phyloP scores from a whole-genome alignment of 2,888 invertebrate species.

The Microplitis deprimator region DNA sequence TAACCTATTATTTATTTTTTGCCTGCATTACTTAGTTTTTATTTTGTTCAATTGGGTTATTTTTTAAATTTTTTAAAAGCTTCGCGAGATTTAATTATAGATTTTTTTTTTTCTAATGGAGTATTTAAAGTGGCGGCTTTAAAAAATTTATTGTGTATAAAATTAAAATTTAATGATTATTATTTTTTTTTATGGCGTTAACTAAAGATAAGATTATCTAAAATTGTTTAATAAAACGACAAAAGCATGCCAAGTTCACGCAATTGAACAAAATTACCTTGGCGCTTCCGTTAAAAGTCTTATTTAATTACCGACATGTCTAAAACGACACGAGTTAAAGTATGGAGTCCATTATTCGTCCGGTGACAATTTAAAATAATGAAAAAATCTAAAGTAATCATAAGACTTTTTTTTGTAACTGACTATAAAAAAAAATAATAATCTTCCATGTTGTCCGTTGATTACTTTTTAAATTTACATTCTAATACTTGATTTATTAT shows the following conservation, averaged over 20 bases:
- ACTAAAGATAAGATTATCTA: neutral
- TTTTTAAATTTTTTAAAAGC: neutral
- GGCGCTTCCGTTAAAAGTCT: slow-evolving; percentile 54
- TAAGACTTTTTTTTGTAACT: neutral
- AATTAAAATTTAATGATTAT: neutral
- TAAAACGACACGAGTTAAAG: slow-evolving; percentile 16
- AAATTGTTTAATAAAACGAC: slow-evolving; percentile 50
- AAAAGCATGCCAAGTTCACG: slow-evolving; percentile 46
- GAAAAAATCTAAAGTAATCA: neutral
- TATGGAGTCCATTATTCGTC: slow-evolving; percentile 3
- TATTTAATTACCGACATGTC: slow-evolving; percentile 55
- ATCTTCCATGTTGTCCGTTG: no score
- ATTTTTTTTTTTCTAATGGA: neutral
- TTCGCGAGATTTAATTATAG: neutral
- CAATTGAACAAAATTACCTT: slow-evolving; percentile 57
- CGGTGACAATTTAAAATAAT: neutral
- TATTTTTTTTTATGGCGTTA: slow-evolving; percentile 4
- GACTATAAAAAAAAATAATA: no score
- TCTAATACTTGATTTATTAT: no score
- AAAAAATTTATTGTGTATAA: neutral
- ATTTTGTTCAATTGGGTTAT: neutral
- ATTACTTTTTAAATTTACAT: no score
- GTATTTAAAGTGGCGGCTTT: neutral
- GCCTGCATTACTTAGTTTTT: neutral
- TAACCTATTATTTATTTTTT: neutral